Percentiles rank a stretch among this genome's conserved stretches.
Conservation (phyloP, 1,140 invertebrate species). For the Drosophila kohkoa region DNA sequence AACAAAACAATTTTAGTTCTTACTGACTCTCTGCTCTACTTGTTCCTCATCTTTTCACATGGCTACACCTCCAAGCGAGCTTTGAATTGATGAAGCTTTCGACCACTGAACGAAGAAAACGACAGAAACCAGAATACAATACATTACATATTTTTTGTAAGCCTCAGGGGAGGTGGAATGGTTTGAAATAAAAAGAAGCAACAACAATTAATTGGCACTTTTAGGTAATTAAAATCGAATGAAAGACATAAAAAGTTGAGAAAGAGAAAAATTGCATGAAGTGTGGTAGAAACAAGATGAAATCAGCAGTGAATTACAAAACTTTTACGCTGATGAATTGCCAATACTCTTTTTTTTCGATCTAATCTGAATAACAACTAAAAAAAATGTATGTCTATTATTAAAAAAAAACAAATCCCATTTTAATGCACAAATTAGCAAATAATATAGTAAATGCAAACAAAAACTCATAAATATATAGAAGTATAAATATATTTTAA, state of each 20-base stretch:
- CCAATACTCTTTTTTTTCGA: neutral
- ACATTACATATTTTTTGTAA: constrained; percentile 6
- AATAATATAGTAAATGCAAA: too few relatives aligned
- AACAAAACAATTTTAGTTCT: constrained; percentile 22
- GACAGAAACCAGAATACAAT: constrained; percentile 31
- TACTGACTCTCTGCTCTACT: constrained; percentile 62
- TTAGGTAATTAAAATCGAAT: constrained; percentile 76
- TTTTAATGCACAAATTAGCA: too few relatives aligned
- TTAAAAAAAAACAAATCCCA: too few relatives aligned
- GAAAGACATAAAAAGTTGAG: constrained; percentile 56
- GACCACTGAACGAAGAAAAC: neutral
- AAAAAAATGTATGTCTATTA: too few relatives aligned
- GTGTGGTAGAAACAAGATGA: constrained; percentile 7
- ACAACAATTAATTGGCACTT: constrained; percentile 76
- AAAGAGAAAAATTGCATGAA: constrained; percentile 24
- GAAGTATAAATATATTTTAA: too few relatives aligned
- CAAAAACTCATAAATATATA: too few relatives aligned
- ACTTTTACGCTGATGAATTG: neutral
- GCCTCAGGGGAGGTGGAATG: constrained; percentile 26
- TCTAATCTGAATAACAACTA: neutral
- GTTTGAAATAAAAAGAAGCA: constrained; percentile 44
- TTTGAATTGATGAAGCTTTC: constrained; percentile 30
- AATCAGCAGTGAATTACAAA: constrained; percentile 6
- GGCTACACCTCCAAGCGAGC: constrained; percentile 43
- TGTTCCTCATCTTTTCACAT: constrained; percentile 62